phyloP scores from a whole-genome alignment of 2,113 vertebrate genomes.

The Sus scrofa region DNA sequence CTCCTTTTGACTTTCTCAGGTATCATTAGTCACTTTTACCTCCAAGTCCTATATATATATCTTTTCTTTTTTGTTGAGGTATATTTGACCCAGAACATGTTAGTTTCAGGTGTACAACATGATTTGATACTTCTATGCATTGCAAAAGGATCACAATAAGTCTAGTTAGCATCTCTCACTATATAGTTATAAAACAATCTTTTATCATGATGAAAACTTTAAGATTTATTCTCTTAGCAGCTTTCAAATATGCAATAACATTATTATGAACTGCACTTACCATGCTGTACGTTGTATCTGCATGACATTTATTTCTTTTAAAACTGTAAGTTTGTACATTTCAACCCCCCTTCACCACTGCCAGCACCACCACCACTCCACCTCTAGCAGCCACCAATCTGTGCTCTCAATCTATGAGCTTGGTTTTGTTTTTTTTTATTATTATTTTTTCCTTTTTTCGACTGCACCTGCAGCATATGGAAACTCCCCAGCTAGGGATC shows the following conservation, averaged over 20 bases:
- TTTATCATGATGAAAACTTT: neutral
- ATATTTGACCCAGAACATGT: neutral
- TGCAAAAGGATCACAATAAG: neutral
- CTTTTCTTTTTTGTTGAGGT: neutral
- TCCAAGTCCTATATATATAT: neutral
- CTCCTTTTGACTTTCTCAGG: conserved; percentile 14
- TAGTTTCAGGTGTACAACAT: neutral
- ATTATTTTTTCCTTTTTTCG: too few species aligned
- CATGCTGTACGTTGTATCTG: neutral
- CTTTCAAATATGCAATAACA: neutral
- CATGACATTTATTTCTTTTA: neutral
- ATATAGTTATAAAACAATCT: neutral
- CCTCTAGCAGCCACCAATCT: neutral
- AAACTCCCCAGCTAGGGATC: too few species aligned
- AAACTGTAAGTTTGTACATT: neutral
- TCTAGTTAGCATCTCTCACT: neutral
- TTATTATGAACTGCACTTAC: neutral
- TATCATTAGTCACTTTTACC: conserved; percentile 26
- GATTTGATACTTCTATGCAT: neutral
- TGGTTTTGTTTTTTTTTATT: neutral
- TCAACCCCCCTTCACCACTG: neutral
- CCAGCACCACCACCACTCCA: neutral
- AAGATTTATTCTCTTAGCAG: neutral
- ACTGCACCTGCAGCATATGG: too few species aligned
- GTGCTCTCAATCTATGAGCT: neutral